Evolutionary conservation across 2,113 vertebrate genomes (phyloP), one percentile per base, ranked within the genome.

Genomic region (Galemys pyrenaicus): DNA sequence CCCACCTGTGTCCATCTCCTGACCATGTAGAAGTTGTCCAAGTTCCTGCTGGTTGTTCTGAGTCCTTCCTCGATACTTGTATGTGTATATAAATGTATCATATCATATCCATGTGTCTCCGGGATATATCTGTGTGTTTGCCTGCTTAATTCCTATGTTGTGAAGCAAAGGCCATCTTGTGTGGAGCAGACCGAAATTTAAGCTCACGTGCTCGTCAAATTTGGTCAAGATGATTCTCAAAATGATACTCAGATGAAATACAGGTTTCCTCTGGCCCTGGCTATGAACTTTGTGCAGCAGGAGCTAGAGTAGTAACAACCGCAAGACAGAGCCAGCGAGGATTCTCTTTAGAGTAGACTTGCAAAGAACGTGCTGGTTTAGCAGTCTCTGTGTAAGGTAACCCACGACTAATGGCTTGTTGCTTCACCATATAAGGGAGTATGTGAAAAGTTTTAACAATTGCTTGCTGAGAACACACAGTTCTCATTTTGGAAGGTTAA

Each of bases 121-220:
- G 95, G 97, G 96, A 97, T 98, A 89, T 98, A 96, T 97, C 93
- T 98, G 97, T 98, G 97, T 98, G 96, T 98, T 98, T 98, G 98
- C 98, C 97, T 98, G 98, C 98, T 98, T 97, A 87, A 97, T 98
- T 97, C 98, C 97, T 98, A 89, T 98, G 94, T 98, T 97, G 97
- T 98, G 98, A 98, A 98, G 98, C 98, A 98, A 95, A 54, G 41
- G 95, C 97, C 96, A 0, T 4, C 79, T 94, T 91, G 83, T 67
- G 2, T 1, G 22, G 58, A 74, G 20, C 84, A 87, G 49, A 54
- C 70, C 84, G 91, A 94, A 89, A 73, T 0, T 16, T 77, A 70
- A 85, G n/a, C 32, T 89, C 80, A 92, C 86, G 56, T 67, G 6
- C 0, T 86, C 56, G 77, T 83, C 54, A 92, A 11, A 94, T 96